Evolutionary conservation across 1,140 invertebrate genomes (phyloP).

Genomic region (Drosophila albomicans): DNA sequence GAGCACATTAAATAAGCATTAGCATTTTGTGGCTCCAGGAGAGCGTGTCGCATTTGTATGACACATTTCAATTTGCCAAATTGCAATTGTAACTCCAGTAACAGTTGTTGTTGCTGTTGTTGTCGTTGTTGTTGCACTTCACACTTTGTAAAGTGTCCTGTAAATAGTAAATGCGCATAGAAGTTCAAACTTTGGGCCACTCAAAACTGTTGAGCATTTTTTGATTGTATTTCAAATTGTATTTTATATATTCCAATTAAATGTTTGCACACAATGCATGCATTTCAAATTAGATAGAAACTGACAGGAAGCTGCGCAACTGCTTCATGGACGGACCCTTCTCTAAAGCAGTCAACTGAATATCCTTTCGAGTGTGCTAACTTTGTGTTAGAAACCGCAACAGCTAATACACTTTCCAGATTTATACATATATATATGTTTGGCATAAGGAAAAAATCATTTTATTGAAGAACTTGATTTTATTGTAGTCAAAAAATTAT

Average conservation of each 20-base stretch:
- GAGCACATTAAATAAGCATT: conserved; percentile 80
- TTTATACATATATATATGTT: too few species aligned
- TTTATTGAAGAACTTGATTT: too few species aligned
- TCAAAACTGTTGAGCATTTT: conserved; percentile 28
- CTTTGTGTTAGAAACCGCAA: conserved; percentile 6
- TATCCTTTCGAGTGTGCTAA: conserved; percentile 4
- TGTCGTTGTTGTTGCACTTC: conserved; percentile 12
- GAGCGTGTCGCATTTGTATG: conserved; percentile 69
- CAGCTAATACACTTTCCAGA: conserved; percentile 6
- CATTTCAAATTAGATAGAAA: conserved; percentile 43
- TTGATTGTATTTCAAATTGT: conserved; percentile 26
- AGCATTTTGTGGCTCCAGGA: conserved; percentile 48
- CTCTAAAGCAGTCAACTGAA: not conserved
- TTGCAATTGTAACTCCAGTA: conserved; percentile 57
- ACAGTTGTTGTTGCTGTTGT: not conserved
- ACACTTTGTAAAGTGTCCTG: conserved; percentile 36
- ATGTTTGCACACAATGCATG: conserved; percentile 61
- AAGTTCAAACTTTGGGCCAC: conserved; percentile 2
- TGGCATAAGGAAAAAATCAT: too few species aligned
- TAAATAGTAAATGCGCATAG: conserved; percentile 57
- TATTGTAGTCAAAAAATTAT: too few species aligned
- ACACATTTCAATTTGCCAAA: conserved; percentile 80
- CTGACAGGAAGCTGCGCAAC: conserved; percentile 17
- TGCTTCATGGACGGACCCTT: not conserved
- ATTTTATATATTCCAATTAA: conserved; percentile 75